Evolutionary conservation across 2,888 invertebrate species (phyloP), one percentile per base, ranked within the genome.

Genomic region (Aphrophora alni): DNA sequence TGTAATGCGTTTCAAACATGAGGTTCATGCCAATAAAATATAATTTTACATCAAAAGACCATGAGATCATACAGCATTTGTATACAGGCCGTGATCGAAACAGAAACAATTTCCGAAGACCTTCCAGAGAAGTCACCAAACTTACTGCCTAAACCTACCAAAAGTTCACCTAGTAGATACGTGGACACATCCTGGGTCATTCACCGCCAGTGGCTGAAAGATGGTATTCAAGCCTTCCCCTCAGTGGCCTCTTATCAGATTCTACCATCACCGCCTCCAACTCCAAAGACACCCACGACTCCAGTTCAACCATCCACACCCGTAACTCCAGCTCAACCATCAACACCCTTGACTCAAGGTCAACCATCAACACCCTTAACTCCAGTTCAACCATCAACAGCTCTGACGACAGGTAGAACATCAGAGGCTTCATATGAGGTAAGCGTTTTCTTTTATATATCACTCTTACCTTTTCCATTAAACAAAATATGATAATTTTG

Each of bases 201-300:
- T 83, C 93, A 93, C 87, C 91, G 92, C 83, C 92, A 92, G 86
- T 93, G 93, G 93, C 88, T 80, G 90, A 75, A 90, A 91, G 83
- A 91, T 89, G 86, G 90, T 89, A 59, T 83, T 26, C 74, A 74
- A 26, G 80, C 83, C 17, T 83, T 83, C 70, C 83, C 83, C 14
- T 82, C 83, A 44, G 84, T 83, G 51, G 82, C 82, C 8, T 79
- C 78, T 69, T 75, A 75, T 44, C 38, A 73, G 17, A n/a, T n/a
- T n/a, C 8, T 33, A 8, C 8, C 33, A 5, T 33, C 33, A 33
- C 3, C 33, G 8, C 78, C 76, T 25, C 8, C 70, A 14, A 14
- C 74, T 17, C 59, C 74, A 10, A 12, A 68, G 14, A 8, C 26
- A 21, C 24, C 78, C 38, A 71, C 79, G 0, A 8, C 70, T 75